These are phyloP conservation scores for Oceanites oceanicus DNA, from an alignment of 2,113 vertebrate genomes.

Conservation along the genomic window DNA sequence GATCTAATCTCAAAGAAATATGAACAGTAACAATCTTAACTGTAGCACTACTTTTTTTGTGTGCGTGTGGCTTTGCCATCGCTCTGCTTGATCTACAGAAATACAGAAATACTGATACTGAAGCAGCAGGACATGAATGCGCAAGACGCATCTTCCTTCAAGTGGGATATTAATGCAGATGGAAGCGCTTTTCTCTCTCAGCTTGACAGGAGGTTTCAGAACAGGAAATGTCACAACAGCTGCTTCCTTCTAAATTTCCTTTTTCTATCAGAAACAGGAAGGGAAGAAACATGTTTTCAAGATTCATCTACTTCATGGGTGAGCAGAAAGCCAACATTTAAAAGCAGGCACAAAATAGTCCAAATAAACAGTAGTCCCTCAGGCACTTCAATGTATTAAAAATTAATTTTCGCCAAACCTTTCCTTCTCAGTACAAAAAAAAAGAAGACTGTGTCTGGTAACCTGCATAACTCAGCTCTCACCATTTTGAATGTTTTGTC, in stretches of 20 bases:
- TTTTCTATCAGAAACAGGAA: not conserved
- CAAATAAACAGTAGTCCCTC: not conserved
- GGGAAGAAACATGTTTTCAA: not conserved
- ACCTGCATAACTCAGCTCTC: conserved; percentile 13
- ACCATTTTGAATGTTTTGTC: not conserved
- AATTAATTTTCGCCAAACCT: not conserved
- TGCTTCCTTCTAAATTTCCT: not conserved
- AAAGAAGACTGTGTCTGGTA: not conserved
- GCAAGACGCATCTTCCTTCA: not conserved
- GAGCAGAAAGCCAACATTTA: not conserved
- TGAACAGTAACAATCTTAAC: not conserved
- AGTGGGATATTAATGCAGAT: not conserved
- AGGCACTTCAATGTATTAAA: not conserved
- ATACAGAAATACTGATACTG: not conserved
- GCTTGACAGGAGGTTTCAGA: not conserved
- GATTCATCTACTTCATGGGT: not conserved
- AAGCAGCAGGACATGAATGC: not conserved
- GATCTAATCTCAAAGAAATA: not conserved
- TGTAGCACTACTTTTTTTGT: not conserved
- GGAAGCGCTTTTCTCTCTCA: not conserved
- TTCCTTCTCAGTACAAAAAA: not conserved
- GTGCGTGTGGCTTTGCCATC: not conserved
- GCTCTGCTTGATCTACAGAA: not conserved
- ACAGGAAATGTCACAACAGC: not conserved
- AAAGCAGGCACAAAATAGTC: not conserved